Evolutionary conservation across 2,113 vertebrate species (phyloP), one percentile per base, ranked within the genome.

Genomic region (Typhlomys cinereus): DNA sequence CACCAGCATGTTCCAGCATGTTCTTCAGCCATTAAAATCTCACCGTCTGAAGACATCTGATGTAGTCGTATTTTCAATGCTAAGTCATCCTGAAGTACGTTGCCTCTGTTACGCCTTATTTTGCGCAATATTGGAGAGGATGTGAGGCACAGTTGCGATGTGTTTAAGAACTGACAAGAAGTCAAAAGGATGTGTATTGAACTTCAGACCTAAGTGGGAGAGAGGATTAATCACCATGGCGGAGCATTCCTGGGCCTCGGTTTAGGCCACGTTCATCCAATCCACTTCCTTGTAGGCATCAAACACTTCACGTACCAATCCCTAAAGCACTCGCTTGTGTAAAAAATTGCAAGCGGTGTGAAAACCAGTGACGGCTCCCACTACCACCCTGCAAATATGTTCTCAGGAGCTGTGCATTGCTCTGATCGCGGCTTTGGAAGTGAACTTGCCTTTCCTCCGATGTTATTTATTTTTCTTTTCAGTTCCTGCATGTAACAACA

Each of bases 11-110:
- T 97, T 98, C 96, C 97, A 98, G 98, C 97, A 62, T 98, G 98
- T 98, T 98, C 98, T 98, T 98, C 98, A 98, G 96, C 98, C 98
- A 98, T 98, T 98, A 98, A 98, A 98, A 98, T 96, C 98, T 96
- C 98, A 97, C 97, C 96, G 97, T 98, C 95, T 97, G 97, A 97
- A 98, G 97, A 97, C 97, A 97, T 98, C 96, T 98, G 97, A 98
- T 97, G 96, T 95, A 97, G 96, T 97, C 97, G 97, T 97, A 97
- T 98, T 98, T 98, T 97, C 97, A 97, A 94, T 97, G 98, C 96
- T 93, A 95, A 98, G 97, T 93, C 97, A 96, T 95, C 97, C 95
- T 89, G 95, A 96, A 96, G 95, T 89, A 92, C 96, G 97, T 96
- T 92, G 92, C 96, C 97, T 98, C 98, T 96, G 97, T 98, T 98